Conservation (phyloP, 2,797 vertebrate genomes). For the Myotis findleyi region DNA sequence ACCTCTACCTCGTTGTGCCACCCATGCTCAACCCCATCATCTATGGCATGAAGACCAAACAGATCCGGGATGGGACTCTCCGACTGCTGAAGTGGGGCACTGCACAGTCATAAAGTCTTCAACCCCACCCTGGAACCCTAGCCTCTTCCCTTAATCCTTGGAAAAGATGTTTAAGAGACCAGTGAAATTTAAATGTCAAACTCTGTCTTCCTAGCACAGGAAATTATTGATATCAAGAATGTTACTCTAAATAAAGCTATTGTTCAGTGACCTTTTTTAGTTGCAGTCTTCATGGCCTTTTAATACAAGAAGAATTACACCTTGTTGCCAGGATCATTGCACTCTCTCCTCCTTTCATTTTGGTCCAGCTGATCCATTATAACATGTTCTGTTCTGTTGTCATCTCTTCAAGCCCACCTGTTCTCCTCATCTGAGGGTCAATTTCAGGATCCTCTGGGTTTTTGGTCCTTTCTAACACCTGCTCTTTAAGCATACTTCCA, state of each 20-base stretch:
- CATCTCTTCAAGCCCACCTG: background rate
- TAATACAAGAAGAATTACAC: background rate
- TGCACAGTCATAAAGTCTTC: constrained; percentile 16
- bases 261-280: background rate
- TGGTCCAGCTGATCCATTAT: background rate
- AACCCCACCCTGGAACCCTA: background rate
- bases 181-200: background rate
- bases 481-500: background rate
- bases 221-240: background rate
- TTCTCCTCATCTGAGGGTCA: background rate
- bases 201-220: background rate
- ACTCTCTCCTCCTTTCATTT: background rate
- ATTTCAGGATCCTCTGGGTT: background rate
- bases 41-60: constrained; percentile 82
- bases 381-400: background rate
- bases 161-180: background rate
- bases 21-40: constrained; percentile 84
- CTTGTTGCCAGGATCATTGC: background rate
- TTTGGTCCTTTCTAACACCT: background rate
- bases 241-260: background rate
- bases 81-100: background rate
- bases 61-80: constrained; percentile 73
- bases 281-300: background rate
- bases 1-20: constrained; percentile 79
- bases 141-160: background rate